These are phyloP conservation scores for Lepidocolaptes lacrymiger DNA, from an alignment of 2,797 vertebrate genomes.

Conservation along the genomic window DNA sequence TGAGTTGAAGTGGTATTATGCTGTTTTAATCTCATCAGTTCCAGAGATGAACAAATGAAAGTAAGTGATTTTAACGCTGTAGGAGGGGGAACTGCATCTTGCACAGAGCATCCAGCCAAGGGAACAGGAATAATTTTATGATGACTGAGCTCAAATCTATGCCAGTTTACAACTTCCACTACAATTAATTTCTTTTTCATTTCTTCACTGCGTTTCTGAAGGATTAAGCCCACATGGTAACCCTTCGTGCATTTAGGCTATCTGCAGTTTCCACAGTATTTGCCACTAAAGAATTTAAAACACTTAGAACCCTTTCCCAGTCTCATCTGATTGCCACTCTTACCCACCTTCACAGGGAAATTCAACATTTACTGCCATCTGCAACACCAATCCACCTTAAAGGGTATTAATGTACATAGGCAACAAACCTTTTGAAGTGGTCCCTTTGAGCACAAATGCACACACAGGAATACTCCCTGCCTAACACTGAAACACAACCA, in stretches of 20 bases:
- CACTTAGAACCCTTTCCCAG: background rate
- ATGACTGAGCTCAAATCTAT: constrained; percentile 8
- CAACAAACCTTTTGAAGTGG: background rate
- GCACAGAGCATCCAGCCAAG: background rate
- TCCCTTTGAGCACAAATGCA: background rate
- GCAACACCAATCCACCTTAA: background rate
- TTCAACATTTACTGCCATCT: background rate
- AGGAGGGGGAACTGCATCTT: background rate
- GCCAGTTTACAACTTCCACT: background rate
- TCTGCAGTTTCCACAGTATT: background rate
- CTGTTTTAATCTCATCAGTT: constrained; percentile 35
- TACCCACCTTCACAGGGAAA: background rate
- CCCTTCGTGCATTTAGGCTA: background rate
- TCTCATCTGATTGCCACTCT: background rate
- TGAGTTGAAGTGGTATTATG: constrained; percentile 36
- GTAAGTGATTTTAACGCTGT: background rate
- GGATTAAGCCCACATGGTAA: background rate
- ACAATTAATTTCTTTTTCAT: background rate
- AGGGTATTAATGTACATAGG: background rate
- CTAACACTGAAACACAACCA: background rate
- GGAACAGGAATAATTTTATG: constrained; percentile 1
- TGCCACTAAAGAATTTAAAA: background rate
- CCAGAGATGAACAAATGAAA: constrained; percentile 26
- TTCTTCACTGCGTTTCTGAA: background rate
- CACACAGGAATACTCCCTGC: background rate